Evolutionary conservation across 2,888 invertebrate genomes (phyloP).

Genomic region (Lymantria dispar): DNA sequence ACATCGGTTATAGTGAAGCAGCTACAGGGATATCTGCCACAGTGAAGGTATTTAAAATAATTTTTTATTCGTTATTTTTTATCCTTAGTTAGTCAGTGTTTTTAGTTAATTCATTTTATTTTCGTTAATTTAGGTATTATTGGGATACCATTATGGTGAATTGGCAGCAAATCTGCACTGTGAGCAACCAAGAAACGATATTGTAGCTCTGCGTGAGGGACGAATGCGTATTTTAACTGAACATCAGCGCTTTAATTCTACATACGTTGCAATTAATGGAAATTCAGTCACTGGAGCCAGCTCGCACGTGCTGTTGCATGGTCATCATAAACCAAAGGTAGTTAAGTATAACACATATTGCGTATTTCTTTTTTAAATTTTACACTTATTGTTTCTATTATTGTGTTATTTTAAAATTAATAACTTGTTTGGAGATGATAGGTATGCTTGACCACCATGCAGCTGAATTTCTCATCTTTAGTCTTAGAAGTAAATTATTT

Average conservation of each 20-base stretch:
- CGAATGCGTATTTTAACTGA: slow-evolving; percentile 82
- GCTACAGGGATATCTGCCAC: slow-evolving; percentile 79
- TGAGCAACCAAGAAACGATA: slow-evolving; percentile 76
- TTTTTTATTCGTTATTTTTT: background rate
- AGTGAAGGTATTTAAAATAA: slow-evolving; percentile 67
- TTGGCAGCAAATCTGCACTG: slow-evolving; percentile 89
- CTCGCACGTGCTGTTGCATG: slow-evolving; percentile 56
- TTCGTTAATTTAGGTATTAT: slow-evolving; percentile 55
- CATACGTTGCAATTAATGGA: slow-evolving; percentile 57
- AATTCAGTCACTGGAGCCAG: slow-evolving; percentile 58
- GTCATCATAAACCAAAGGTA: slow-evolving; percentile 59
- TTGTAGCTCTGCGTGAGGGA: slow-evolving; percentile 76
- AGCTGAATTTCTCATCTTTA: no score
- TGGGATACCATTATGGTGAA: slow-evolving; percentile 85
- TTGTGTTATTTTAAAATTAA: no score
- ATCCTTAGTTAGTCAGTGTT: background rate
- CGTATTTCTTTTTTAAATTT: background rate
- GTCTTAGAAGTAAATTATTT: no score
- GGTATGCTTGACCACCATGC: no score
- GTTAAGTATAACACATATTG: background rate
- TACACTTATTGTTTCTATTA: no score
- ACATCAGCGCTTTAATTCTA: slow-evolving; percentile 79
- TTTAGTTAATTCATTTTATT: background rate
- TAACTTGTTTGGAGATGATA: no score
- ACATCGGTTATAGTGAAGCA: slow-evolving; percentile 70